Base-by-base conservation (phyloP, 2,113 vertebrate genomes). In the Lepus timidus region DNA sequence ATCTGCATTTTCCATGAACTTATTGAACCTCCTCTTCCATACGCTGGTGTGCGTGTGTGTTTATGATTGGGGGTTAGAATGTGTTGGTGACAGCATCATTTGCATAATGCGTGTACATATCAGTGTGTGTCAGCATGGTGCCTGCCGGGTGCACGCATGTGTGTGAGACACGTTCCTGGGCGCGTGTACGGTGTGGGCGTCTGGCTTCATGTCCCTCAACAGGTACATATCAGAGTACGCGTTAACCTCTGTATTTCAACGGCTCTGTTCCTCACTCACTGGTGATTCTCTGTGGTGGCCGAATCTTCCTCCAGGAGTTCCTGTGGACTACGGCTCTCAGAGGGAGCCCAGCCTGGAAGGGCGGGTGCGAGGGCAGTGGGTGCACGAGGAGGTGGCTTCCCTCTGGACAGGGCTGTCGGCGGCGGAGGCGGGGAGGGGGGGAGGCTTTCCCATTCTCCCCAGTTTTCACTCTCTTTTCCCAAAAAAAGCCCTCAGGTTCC, bases 401-500 rank as follows among this genome's bases (percentile, higher is more conserved):
- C n/a, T 27, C 13, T 80, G 52, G 49, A 17, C 17, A 3, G 76
- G 55, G 22, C 83, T 29, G 31, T 17, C 44, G 49, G 49, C 14
- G 3, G 31, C 25, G 29, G 49, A 16, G 5, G 29, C 13, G 58
- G 70, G 27, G 16, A 82, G 75, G 49, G 58, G 31, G 62, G 27
- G 61, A 25, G 92, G 10, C 44, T 52, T 33, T 83, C 55, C 29
- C 17, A 91, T 71, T 65, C 49, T 74, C 71, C 49, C 83, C 61
- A n/a, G 49, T 36, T 75, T 94, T 74, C 27, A 29, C 11, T 51
- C 75, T 94, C 44, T 85, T 58, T 51, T 33, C 44, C n/a, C 55
- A 58, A 19, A 44, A 44, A 44, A 44, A 44, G 44, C 44, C 44
- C 44, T 44, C 82, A 76, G 92, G 85, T 96, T 93, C 95, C 85